Base-by-base conservation (phyloP, 2,888 invertebrate genomes). In the Chelonus formosanus region DNA sequence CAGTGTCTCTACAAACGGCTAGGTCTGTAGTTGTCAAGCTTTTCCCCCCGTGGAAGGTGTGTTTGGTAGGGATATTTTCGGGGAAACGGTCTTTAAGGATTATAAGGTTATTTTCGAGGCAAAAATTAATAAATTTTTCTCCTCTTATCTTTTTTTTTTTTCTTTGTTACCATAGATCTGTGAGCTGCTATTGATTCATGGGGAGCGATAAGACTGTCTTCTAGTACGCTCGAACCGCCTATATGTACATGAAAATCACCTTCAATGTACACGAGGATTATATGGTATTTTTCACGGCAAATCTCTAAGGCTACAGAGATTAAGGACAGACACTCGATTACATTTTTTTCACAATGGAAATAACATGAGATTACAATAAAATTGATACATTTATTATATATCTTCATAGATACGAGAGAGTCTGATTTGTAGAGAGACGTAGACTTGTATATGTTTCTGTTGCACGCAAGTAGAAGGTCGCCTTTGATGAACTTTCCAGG, bases 361-460 rank as follows among this genome's bases (percentile, higher is more conserved):
- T 56, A 56, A 56, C 56, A 56, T 2, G 56, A 56, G 3, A 56
- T 6, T 8, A 56, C 40, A 10, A 56, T 56, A n/a, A 56, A 5
- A 1, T 56, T 43, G 40, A 8, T 40, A n/a, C 31, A 40, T 20
- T 43, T 56, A 20, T 40, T 56, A 1, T 56, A 40, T 20, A 56
- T 8, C 8, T 56, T 56, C n/a, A 43, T 43, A 3, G 56, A 35
- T 3, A 56, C 7, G 5, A 56, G 4, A 7, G 40, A 31, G 4
- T 56, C 5, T 20, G 56, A 20, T 10, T 35, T 31, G 31, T 56
- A 40, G 7, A 56, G 43, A 1, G 3, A n/a, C 31, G 31, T 40
- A 5, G 40, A 40, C 5, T 40, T 40, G 40, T 40, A 40, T 5
- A 40, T 4, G 40, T 5, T 40, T 40, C 40, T 40, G 40, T 40